A percentile compares a stretch with the other conserved stretches of the same genome.
Evolutionary conservation across 2,888 invertebrate species (phyloP).

Genomic region (Cataglyphis cursor): DNA sequence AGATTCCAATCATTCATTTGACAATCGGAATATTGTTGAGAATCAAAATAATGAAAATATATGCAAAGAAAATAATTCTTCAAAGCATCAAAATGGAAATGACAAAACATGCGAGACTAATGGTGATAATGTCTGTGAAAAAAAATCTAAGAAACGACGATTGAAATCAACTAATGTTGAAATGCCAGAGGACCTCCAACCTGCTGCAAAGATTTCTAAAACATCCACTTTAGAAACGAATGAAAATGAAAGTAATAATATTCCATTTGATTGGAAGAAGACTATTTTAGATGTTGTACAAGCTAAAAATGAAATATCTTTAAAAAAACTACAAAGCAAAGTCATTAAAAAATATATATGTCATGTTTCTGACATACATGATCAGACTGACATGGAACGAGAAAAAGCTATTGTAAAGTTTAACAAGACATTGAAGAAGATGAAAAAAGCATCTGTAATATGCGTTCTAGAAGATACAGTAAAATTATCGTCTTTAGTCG

Average conservation of each 20-base stretch:
- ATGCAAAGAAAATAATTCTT: conserved; percentile 77
- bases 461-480: conserved; percentile 90
- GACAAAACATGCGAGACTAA: conserved; percentile 34
- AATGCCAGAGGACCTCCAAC: conserved; percentile 58
- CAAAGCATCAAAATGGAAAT: conserved; percentile 53
- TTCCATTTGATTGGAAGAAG: conserved; percentile 81
- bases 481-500: conserved; percentile 65
- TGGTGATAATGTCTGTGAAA: conserved; percentile 8
- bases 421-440: conserved; percentile 91
- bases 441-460: conserved; percentile 90
- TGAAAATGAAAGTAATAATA: conserved; percentile 48
- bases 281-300: conserved; percentile 78
- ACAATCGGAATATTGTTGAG: conserved; percentile 71
- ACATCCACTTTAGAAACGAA: conserved; percentile 47
- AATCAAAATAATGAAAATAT: conserved; percentile 83
- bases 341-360: conserved; percentile 90
- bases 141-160: conserved; percentile 78
- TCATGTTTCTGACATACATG: conserved; percentile 66
- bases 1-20: conserved; percentile 7
- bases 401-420: conserved; percentile 91
- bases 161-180: conserved; percentile 25
- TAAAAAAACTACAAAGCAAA: conserved; percentile 93
- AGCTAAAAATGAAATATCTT: conserved; percentile 89
- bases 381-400: conserved; percentile 76
- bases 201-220: conserved; percentile 42